phyloP scores from a whole-genome alignment of 1,140 invertebrate genomes.

The Centruroides vittatus region DNA sequence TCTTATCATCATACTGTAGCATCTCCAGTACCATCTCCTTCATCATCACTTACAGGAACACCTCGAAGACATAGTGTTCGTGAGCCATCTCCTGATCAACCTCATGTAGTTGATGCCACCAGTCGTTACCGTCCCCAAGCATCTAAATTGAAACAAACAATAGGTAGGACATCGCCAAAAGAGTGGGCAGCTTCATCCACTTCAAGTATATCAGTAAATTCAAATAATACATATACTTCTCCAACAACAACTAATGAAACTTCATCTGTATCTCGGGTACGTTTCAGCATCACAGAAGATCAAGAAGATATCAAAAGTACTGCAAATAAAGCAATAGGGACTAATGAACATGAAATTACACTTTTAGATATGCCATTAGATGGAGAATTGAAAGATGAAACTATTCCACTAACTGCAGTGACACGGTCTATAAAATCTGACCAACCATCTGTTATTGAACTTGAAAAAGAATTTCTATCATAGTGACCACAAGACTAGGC shows the following conservation, averaged over 20 bases:
- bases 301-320: constrained; percentile 26
- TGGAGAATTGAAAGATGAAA: constrained; percentile 37
- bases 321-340: background rate
- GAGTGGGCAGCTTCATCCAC: constrained; percentile 16
- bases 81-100: constrained; percentile 38
- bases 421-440: constrained; percentile 11
- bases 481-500: background rate
- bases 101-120: constrained; percentile 48
- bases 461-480: background rate
- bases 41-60: background rate
- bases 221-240: constrained; percentile 18
- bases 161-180: constrained; percentile 12
- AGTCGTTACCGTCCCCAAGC: constrained; percentile 21
- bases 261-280: constrained; percentile 49
- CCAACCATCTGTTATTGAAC: background rate
- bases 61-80: constrained; percentile 9
- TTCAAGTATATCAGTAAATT: constrained; percentile 1
- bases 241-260: constrained; percentile 60
- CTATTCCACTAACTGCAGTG: constrained; percentile 39
- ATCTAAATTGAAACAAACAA: constrained; percentile 4
- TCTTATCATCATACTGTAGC: constrained; percentile 1
- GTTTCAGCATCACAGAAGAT: constrained; percentile 53
- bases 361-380: constrained; percentile 43
- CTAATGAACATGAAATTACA: constrained; percentile 26
- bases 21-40: background rate